Percentiles rank a stretch among this genome's conserved stretches.
Conservation (phyloP, 2,888 invertebrate genomes). For the Sturmia bella region DNA sequence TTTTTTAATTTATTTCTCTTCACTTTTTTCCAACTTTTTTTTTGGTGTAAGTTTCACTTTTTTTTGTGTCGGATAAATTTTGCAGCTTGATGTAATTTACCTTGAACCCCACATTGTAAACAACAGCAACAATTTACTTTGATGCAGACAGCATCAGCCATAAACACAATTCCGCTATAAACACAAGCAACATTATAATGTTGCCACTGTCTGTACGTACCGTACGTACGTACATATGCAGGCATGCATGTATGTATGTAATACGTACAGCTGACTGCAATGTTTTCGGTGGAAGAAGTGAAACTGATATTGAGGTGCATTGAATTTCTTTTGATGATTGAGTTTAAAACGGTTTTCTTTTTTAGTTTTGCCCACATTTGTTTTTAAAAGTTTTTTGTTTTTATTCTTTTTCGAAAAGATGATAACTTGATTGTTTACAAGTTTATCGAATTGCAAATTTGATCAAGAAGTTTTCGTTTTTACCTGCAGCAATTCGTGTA, state of each 20-base stretch:
- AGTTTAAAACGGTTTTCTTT: constrained; percentile 13
- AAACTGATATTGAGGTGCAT: constrained; percentile 15
- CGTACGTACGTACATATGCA: too few species aligned
- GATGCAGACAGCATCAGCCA: constrained; percentile 16
- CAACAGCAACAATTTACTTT: background rate
- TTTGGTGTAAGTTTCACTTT: constrained; percentile 71
- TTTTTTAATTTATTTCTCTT: background rate
- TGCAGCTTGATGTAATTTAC: constrained; percentile 69
- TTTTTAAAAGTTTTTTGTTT: constrained; percentile 7
- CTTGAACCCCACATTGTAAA: constrained; percentile 66
- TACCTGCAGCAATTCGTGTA: background rate
- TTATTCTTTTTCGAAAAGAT: constrained; percentile 24
- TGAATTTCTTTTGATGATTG: constrained; percentile 24
- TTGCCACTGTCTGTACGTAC: too few species aligned
- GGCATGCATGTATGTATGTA: too few species aligned
- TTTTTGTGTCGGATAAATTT: constrained; percentile 47
- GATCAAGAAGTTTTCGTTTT: constrained; percentile 23
- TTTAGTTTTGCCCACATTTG: constrained; percentile 23
- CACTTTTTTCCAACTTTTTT: constrained; percentile 33
- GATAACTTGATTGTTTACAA: constrained; percentile 31
- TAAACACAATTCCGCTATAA: constrained; percentile 7
- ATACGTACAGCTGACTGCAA: background rate
- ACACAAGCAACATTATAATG: constrained; percentile 2
- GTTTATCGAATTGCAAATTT: constrained; percentile 52
- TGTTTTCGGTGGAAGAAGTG: constrained; percentile 4